Evolutionary conservation across 2,113 vertebrate genomes (phyloP).

Genomic region (Ancistrus triradiatus): DNA sequence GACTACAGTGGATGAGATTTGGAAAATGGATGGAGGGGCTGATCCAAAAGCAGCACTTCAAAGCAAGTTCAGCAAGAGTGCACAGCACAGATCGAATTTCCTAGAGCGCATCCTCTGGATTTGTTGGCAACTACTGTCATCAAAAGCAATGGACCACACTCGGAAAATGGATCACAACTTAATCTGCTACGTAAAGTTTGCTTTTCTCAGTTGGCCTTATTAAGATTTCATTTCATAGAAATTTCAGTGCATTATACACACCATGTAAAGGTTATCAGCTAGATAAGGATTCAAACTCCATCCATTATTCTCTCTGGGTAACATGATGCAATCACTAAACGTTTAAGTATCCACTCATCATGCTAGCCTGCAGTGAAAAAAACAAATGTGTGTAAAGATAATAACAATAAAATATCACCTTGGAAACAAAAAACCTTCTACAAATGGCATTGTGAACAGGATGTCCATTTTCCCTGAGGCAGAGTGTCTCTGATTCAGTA

Average conservation of each 20-base stretch:
- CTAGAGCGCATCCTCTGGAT: slow-evolving; percentile 1
- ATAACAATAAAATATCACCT: too few relatives aligned
- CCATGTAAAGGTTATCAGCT: too few relatives aligned
- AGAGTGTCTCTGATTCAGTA: slow-evolving; percentile 34
- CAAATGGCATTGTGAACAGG: too few relatives aligned
- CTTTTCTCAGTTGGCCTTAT: not conserved
- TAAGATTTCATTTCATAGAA: not conserved
- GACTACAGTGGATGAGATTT: not conserved
- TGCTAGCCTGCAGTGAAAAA: too few relatives aligned
- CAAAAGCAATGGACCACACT: not conserved
- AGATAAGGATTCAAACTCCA: too few relatives aligned
- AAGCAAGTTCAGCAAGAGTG: slow-evolving; percentile 4
- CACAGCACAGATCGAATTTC: not conserved
- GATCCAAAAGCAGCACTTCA: slow-evolving; percentile 3
- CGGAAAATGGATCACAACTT: not conserved
- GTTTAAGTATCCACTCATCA: too few relatives aligned
- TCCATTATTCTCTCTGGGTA: too few relatives aligned
- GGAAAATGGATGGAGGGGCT: not conserved
- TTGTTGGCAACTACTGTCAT: not conserved
- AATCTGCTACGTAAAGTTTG: not conserved
- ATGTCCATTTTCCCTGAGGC: slow-evolving; percentile 30
- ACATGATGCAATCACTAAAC: too few relatives aligned
- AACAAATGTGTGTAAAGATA: too few relatives aligned
- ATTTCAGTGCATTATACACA: too few relatives aligned
- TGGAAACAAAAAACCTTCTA: too few relatives aligned